Evolutionary conservation across 2,797 vertebrate species (phyloP).

Genomic region (Centroberyx gerrardi): DNA sequence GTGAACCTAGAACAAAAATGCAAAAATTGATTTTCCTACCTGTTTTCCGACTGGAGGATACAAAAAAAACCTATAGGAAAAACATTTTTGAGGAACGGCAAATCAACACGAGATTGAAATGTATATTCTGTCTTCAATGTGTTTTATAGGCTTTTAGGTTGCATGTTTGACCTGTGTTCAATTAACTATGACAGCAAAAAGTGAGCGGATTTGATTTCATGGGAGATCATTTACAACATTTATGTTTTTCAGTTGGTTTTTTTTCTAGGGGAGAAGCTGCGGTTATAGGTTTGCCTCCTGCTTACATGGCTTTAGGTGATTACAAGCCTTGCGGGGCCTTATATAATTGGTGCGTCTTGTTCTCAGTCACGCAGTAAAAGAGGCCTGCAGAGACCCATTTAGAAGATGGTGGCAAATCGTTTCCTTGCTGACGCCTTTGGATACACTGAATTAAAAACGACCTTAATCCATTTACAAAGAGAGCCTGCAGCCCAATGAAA

Average conservation of each 20-base stretch:
- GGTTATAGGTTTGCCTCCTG: conserved; percentile 34
- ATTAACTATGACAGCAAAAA: not conserved
- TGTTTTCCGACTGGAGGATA: not conserved
- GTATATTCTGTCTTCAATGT: not conserved
- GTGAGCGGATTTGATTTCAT: conserved; percentile 18
- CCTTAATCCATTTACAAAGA: conserved; percentile 58
- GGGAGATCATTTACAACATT: conserved; percentile 42
- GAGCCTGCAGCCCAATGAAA: conserved; percentile 39
- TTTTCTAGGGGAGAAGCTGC: not conserved
- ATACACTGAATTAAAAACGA: conserved; percentile 75
- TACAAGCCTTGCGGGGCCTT: conserved; percentile 86
- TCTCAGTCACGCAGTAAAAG: conserved; percentile 89
- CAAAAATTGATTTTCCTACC: not conserved
- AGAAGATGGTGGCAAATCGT: conserved; percentile 89
- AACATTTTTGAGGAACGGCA: too few species aligned
- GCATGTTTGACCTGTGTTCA: not conserved
- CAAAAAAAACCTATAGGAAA: not conserved
- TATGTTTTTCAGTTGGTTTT: not conserved
- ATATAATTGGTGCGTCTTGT: conserved; percentile 89
- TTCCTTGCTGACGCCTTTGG: conserved; percentile 79
- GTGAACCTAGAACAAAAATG: fast-evolving
- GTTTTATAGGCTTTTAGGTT: not conserved
- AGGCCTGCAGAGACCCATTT: conserved; percentile 88
- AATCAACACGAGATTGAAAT: too few species aligned
- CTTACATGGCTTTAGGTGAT: conserved; percentile 78